Conservation (phyloP, 2,113 vertebrate species). For the Psilopsiagon aurifrons region DNA sequence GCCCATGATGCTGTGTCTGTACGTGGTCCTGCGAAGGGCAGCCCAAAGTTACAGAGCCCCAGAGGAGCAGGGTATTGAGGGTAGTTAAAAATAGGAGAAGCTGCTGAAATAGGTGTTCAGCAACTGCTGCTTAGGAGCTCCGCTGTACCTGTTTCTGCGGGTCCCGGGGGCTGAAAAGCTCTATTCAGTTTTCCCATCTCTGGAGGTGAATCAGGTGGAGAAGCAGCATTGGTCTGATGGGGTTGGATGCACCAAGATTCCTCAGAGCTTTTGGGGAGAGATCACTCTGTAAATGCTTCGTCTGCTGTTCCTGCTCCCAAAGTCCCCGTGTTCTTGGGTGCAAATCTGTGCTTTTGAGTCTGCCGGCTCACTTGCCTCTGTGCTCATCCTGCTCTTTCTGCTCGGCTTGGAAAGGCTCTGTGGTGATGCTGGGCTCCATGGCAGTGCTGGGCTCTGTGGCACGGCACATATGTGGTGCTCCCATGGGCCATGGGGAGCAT, state of each 20-base stretch:
- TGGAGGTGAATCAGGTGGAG: background rate
- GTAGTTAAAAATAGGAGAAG: background rate
- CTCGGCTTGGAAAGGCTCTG: fast-evolving
- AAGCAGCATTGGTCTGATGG: fast-evolving
- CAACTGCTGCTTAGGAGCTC: background rate
- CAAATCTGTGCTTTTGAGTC: fast-evolving
- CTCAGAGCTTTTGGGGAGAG: fast-evolving
- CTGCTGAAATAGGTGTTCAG: background rate
- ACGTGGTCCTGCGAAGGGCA: fast-evolving
- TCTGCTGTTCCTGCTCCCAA: background rate
- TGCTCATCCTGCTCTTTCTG: background rate
- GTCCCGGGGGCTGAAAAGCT: background rate
- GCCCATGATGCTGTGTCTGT: fast-evolving
- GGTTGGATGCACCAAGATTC: background rate
- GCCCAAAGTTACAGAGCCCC: background rate
- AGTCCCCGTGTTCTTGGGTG: background rate
- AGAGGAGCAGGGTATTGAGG: background rate
- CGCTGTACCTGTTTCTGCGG: background rate
- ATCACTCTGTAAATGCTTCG: fast-evolving
- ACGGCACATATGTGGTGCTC: fast-evolving
- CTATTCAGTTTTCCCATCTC: fast-evolving
- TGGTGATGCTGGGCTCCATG: background rate
- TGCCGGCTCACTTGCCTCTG: fast-evolving
- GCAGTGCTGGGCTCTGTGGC: background rate
- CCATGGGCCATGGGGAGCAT: background rate